Evolutionary conservation across 1,140 invertebrate genomes (phyloP).

Genomic region (Ganaspis sp.): DNA sequence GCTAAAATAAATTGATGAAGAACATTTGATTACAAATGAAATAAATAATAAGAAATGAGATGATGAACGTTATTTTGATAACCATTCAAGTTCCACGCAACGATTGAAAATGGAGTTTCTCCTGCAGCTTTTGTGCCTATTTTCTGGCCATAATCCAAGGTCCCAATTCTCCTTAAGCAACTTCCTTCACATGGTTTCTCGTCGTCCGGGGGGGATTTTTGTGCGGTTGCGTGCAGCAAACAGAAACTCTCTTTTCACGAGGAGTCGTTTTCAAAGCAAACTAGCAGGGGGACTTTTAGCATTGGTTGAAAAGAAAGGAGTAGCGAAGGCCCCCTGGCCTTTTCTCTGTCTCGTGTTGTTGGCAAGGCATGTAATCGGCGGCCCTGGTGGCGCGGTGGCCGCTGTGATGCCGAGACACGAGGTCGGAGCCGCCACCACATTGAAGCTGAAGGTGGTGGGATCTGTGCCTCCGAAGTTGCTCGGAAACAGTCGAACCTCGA

Average conservation of each 20-base stretch:
- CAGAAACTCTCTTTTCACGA: conserved; percentile 3
- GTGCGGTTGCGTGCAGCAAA: conserved; percentile 26
- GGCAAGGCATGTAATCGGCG: conserved; percentile 1
- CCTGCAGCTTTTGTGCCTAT: neutral
- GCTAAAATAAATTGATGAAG: too few relatives aligned
- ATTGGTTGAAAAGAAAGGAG: conserved; percentile 24
- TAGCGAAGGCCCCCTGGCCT: conserved; percentile 23
- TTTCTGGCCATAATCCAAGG: conserved; percentile 15
- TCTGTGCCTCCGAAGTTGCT: conserved; percentile 32
- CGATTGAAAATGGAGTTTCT: too few relatives aligned
- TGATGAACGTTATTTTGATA: too few relatives aligned
- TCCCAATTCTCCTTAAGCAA: neutral
- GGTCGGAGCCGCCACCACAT: conserved; percentile 46
- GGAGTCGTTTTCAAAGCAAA: conserved; percentile 6
- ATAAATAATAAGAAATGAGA: too few relatives aligned
- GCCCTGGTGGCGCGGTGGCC: neutral
- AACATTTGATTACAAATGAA: too few relatives aligned
- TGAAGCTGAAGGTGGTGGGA: conserved; percentile 32
- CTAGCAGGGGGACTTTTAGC: conserved; percentile 9
- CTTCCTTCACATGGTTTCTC: conserved; percentile 27
- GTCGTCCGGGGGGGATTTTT: neutral
- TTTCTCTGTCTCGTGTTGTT: conserved; percentile 26
- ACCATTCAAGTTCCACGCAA: too few relatives aligned
- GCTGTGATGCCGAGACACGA: conserved; percentile 22
- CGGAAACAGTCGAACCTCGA: conserved; percentile 44